phyloP scores from a whole-genome alignment of 2,113 vertebrate species.

The Rhombomys opimus region DNA sequence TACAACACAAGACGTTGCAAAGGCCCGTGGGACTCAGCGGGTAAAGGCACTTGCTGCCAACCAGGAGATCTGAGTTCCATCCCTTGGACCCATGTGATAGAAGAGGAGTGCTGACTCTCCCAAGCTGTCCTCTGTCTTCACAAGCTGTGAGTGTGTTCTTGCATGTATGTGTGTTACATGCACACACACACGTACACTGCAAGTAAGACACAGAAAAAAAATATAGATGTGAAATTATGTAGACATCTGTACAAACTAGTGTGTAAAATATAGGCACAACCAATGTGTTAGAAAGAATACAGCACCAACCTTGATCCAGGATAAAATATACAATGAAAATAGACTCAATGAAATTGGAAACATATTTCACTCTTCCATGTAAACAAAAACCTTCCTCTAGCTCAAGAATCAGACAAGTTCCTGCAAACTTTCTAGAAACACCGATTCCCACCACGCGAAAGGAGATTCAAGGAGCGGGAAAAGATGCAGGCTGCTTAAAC shows the following conservation, averaged over 20 bases:
- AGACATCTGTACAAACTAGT: neutral
- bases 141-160: too few relatives aligned
- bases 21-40: neutral
- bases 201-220: slow-evolving; percentile 42
- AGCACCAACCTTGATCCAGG: neutral
- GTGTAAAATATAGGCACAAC: slow-evolving; percentile 12
- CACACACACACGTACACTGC: neutral
- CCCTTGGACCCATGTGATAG: neutral
- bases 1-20: neutral
- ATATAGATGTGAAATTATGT: slow-evolving; percentile 28
- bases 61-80: neutral
- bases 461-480: neutral
- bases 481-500: neutral
- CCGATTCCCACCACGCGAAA: neutral
- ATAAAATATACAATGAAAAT: slow-evolving; percentile 45
- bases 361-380: neutral
- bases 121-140: too few relatives aligned
- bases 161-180: neutral
- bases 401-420: neutral
- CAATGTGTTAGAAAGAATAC: neutral
- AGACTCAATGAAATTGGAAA: neutral
- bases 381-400: neutral
- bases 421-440: slow-evolving; percentile 30
- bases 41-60: neutral
- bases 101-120: too few relatives aligned